These are phyloP conservation scores for Rhingia rostrata DNA, from an alignment of 2,888 invertebrate genomes.

Conservation along the genomic window DNA sequence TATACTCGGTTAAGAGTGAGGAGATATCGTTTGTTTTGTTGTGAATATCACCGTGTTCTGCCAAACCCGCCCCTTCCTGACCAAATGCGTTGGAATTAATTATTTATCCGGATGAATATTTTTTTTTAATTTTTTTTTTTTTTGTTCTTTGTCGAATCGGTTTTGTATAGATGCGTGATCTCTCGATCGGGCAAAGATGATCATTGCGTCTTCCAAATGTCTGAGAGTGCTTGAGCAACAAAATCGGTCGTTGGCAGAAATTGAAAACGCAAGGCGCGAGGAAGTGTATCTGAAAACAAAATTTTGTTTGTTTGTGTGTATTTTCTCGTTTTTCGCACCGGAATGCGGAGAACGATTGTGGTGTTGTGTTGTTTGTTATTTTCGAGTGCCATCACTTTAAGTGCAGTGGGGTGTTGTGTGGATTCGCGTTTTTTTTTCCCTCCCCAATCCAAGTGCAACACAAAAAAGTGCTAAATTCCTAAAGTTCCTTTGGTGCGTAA, in stretches of 20 bases:
- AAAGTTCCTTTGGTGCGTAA: not conserved
- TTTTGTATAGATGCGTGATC: conserved; percentile 56
- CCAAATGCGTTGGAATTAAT: conserved; percentile 70
- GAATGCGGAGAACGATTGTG: conserved; percentile 46
- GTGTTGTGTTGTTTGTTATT: conserved; percentile 42
- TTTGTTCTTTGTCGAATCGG: conserved; percentile 34
- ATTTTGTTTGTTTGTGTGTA: conserved; percentile 21
- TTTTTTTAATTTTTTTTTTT: conserved; percentile 25
- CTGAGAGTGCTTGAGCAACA: conserved; percentile 42
- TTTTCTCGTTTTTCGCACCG: conserved; percentile 29
- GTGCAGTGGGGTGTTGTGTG: conserved; percentile 22
- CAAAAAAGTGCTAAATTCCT: conserved; percentile 33
- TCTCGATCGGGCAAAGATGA: conserved; percentile 47
- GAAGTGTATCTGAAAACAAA: conserved; percentile 31
- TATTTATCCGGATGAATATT: conserved; percentile 68
- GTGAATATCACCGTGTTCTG: conserved; percentile 44
- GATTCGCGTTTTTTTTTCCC: not conserved
- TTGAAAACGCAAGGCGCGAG: conserved; percentile 37
- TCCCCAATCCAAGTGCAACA: not conserved
- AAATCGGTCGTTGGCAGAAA: conserved; percentile 52
- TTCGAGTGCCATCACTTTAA: conserved; percentile 31
- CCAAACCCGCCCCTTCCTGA: conserved; percentile 33
- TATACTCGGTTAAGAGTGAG: conserved; percentile 43
- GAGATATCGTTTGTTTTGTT: conserved; percentile 54
- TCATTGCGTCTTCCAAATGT: conserved; percentile 45